Evolutionary conservation across 2,888 invertebrate genomes (phyloP).

Genomic region (Phrixothrix hirtus): DNA sequence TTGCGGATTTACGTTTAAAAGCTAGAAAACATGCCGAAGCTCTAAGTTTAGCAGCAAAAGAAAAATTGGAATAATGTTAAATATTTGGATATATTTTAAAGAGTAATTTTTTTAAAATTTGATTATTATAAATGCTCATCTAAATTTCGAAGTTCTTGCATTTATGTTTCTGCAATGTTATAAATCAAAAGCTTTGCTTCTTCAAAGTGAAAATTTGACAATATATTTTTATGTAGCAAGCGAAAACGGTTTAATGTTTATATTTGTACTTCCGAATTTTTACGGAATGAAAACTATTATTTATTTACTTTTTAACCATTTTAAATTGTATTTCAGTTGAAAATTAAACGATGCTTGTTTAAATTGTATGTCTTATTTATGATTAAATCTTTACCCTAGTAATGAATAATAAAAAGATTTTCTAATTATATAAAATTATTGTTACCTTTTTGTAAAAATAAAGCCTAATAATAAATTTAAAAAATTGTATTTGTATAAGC

Average conservation of each 20-base stretch:
- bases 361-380: too few relatives aligned
- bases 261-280: conserved; percentile 10
- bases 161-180: too few relatives aligned
- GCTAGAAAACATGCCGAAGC: conserved; percentile 93
- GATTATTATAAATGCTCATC: too few relatives aligned
- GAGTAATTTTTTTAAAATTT: too few relatives aligned
- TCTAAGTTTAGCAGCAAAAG: conserved; percentile 64
- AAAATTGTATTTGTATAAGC: too few relatives aligned
- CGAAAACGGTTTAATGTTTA: conserved; percentile 17
- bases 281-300: conserved; percentile 11
- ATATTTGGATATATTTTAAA: conserved; percentile 10
- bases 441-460: too few relatives aligned
- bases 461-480: too few relatives aligned
- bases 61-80: conserved; percentile 36
- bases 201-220: conserved; percentile 25
- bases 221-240: conserved; percentile 27
- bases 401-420: too few relatives aligned
- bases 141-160: too few relatives aligned
- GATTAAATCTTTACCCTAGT: too few relatives aligned
- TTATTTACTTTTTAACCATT: conserved; percentile 12
- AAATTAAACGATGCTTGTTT: conserved; percentile 19
- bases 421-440: too few relatives aligned
- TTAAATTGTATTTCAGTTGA: conserved; percentile 12
- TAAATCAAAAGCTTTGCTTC: conserved; percentile 19
- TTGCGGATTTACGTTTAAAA: conserved; percentile 91